A percentile compares a stretch with the other conserved stretches of the same genome.
Evolutionary conservation across 2,113 vertebrate genomes (phyloP).

Genomic region (Rhinolophus ferrumequinum): DNA sequence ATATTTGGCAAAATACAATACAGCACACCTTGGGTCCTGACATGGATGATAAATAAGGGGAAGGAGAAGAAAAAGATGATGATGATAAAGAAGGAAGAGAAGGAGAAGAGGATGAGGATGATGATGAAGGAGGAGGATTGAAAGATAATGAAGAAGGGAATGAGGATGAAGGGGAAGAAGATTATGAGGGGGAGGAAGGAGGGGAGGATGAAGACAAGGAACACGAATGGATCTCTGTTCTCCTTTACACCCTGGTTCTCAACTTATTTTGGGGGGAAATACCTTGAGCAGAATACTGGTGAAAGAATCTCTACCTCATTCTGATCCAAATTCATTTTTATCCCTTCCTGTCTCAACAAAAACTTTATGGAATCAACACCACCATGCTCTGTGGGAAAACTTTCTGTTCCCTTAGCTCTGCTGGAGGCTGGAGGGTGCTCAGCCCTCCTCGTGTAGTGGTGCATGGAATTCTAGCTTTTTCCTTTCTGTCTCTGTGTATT

Average conservation of each 20-base stretch:
- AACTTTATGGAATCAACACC: not conserved
- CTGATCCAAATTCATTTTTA: not conserved
- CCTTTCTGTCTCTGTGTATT: not conserved
- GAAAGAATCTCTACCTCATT: not conserved
- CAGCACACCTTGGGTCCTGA: not conserved
- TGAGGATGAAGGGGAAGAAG: not conserved
- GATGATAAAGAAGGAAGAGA: not conserved
- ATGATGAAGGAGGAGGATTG: not conserved
- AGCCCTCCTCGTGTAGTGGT: fast-evolving
- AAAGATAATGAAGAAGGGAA: not conserved
- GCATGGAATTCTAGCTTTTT: not conserved
- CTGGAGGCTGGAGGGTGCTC: not conserved
- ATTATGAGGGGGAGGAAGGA: not conserved
- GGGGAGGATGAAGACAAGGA: not conserved
- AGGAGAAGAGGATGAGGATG: not conserved
- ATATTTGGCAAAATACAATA: not conserved
- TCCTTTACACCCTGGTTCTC: not conserved
- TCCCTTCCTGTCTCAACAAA: not conserved
- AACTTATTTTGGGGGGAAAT: not conserved
- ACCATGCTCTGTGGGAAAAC: not conserved
- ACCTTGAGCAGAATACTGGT: not conserved
- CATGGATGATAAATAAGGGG: not conserved
- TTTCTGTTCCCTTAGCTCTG: not conserved
- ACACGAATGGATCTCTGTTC: too few relatives aligned
- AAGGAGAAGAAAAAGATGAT: not conserved